Evolutionary conservation across 1,140 invertebrate genomes (phyloP), one percentile per base, ranked within the genome.

Genomic region (Samia ricini): DNA sequence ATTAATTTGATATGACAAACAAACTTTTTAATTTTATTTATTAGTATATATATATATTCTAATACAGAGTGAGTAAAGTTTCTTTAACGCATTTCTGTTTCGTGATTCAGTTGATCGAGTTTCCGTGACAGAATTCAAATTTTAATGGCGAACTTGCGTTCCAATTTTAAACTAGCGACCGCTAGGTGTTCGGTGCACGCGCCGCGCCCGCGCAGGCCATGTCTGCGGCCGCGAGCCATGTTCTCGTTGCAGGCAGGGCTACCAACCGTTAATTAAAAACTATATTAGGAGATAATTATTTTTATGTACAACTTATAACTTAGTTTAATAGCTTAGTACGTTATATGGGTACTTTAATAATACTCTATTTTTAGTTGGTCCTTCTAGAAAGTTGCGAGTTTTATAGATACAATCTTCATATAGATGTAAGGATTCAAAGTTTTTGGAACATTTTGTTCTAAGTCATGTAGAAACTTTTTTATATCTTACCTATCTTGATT

Each of bases 21-120:
- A n/a, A n/a, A n/a, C n/a, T n/a, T n/a, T n/a, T n/a, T n/a, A n/a
- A n/a, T n/a, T n/a, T n/a, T n/a, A n/a, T n/a, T n/a, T n/a, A n/a
- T n/a, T n/a, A n/a, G n/a, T n/a, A n/a, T n/a, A n/a, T n/a, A n/a
- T n/a, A n/a, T n/a, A n/a, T n/a, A n/a, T n/a, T n/a, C n/a, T n/a
- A 72, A 79, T 72, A 78, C 63, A 69, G 74, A 77, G 26, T 79
- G 67, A 66, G 61, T 49, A 69, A 62, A 66, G n/a, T 59, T 48
- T 8, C 18, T 19, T n/a, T 15, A 5, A 29, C 10, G 10, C 1
- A 5, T 29, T 29, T 29, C 26, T 8, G 26, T 36, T n/a, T 57
- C 42, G 22, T 26, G 29, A 21, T 52, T 15, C 18, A 7, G 29
- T 56, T 19, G 33, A 42, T 42, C 33, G 33, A 42, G 33, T 42